Evolutionary conservation across 2,113 vertebrate genomes (phyloP).

Genomic region (Ameiurus melas): DNA sequence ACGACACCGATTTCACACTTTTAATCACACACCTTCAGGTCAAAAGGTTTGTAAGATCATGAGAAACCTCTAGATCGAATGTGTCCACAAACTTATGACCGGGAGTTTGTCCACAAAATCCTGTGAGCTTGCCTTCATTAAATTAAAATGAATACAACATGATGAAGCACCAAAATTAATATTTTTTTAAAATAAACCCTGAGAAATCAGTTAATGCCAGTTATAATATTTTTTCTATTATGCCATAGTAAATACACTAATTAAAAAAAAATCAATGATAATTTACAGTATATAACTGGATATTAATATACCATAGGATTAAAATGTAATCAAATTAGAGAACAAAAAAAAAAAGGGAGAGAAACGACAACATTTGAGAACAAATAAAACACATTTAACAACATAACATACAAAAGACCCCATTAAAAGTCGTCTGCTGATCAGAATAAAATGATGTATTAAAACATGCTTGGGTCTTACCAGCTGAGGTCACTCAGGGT

Average conservation of each 20-base stretch:
- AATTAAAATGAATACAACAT: too few species aligned
- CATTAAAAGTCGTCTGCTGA: background rate
- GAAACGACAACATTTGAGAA: background rate
- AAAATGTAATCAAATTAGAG: background rate
- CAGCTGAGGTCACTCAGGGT: slow-evolving; percentile 95
- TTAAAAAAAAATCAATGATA: too few species aligned
- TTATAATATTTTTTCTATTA: background rate
- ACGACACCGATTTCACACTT: too few species aligned
- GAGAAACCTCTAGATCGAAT: too few species aligned
- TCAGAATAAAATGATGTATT: background rate
- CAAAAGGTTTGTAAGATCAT: too few species aligned
- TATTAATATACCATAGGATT: background rate
- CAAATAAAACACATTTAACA: background rate
- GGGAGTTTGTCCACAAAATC: too few species aligned
- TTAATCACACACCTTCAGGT: too few species aligned
- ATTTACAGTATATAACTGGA: background rate
- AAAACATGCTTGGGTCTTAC: slow-evolving; percentile 62
- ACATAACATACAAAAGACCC: background rate
- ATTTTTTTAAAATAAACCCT: background rate
- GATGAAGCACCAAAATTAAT: background rate
- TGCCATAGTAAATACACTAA: too few species aligned
- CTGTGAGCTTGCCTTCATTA: too few species aligned
- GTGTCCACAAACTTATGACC: too few species aligned
- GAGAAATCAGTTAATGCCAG: background rate
- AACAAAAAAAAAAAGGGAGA: background rate